Evolutionary conservation across 2,888 invertebrate species (phyloP).

Genomic region (Ethmia dodecea): DNA sequence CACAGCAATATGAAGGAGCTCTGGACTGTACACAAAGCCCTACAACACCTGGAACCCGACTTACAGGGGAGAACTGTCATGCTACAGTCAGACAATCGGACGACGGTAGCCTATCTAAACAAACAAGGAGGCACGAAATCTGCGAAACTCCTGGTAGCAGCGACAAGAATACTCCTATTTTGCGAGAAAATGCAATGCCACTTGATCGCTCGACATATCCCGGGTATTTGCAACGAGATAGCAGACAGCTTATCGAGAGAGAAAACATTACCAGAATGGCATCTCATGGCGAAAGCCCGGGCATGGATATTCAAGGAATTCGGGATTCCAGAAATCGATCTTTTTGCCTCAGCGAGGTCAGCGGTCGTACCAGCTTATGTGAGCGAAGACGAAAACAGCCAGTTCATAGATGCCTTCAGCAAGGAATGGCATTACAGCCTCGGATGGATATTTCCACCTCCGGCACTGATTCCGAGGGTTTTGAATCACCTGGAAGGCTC

Average conservation of each 20-base stretch:
- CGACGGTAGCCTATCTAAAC: neutral
- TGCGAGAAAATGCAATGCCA: neutral
- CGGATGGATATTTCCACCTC: neutral
- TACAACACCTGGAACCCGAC: neutral
- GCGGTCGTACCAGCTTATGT: neutral
- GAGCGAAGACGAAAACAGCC: neutral
- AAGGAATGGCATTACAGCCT: neutral
- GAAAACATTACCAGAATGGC: neutral
- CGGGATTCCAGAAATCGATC: neutral
- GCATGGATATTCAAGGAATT: neutral
- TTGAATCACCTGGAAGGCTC: neutral
- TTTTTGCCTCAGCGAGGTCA: neutral
- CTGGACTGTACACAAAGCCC: neutral
- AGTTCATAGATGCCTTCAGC: neutral
- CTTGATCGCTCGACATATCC: neutral
- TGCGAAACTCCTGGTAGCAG: neutral
- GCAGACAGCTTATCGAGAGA: neutral
- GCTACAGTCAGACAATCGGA: neutral
- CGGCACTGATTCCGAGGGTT: neutral
- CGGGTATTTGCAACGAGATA: neutral
- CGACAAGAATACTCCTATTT: neutral
- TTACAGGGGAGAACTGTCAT: neutral
- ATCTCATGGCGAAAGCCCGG: neutral
- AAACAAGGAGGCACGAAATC: neutral
- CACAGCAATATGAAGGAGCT: neutral